Evolutionary conservation across 2,797 vertebrate species (phyloP).

Genomic region (Coregonus suidteri): DNA sequence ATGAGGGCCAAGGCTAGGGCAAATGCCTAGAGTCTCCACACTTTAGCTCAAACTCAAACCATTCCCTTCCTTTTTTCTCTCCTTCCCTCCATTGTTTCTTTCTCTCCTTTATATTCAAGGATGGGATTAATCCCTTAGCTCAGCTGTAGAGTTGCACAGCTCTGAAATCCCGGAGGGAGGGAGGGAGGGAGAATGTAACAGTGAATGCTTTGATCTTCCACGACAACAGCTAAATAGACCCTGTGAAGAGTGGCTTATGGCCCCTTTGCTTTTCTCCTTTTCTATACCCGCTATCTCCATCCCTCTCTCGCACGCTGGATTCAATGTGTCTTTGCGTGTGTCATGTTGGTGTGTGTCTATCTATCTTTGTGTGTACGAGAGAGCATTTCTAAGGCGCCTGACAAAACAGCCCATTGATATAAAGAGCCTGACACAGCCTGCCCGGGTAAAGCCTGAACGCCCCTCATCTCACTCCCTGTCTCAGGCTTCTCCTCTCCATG

Average conservation of each 20-base stretch:
- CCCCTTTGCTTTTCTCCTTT: constrained; percentile 8
- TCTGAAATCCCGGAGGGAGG: constrained; percentile 48
- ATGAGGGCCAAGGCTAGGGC: constrained; percentile 47
- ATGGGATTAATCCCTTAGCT: constrained; percentile 66
- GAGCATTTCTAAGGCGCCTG: background rate
- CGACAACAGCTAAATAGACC: constrained; percentile 49
- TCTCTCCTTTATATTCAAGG: constrained; percentile 54
- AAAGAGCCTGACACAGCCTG: constrained; percentile 8
- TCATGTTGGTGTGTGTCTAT: background rate
- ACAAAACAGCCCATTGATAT: constrained; percentile 12
- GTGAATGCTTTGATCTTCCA: constrained; percentile 57
- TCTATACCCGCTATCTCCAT: background rate
- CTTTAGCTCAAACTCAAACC: constrained; percentile 49
- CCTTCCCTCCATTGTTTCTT: background rate
- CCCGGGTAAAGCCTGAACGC: background rate
- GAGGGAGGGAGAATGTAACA: background rate
- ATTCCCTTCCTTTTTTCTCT: constrained; percentile 12
- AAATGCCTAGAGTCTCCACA: constrained; percentile 60
- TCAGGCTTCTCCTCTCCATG: background rate
- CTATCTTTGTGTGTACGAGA: no score
- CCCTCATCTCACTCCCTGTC: background rate
- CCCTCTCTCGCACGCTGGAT: background rate
- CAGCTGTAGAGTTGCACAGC: constrained; percentile 51
- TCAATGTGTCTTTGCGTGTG: background rate
- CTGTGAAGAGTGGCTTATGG: constrained; percentile 27